phyloP scores from a whole-genome alignment of 2,113 vertebrate species.

The Argyrosomus japonicus region DNA sequence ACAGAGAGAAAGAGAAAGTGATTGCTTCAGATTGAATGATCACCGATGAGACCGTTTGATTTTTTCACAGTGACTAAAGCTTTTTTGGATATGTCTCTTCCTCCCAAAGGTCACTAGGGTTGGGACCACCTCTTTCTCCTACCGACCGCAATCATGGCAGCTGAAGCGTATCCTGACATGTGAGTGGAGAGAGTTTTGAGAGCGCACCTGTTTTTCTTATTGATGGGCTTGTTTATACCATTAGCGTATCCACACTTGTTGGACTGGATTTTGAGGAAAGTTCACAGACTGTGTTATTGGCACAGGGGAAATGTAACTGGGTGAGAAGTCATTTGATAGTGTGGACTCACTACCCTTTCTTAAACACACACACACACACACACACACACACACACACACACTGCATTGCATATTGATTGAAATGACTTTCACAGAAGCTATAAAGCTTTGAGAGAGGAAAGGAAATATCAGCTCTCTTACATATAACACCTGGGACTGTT shows the following conservation, averaged over 20 bases:
- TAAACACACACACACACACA: constrained; percentile 32
- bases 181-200: constrained; percentile 34
- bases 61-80: constrained; percentile 38
- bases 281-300: constrained; percentile 66
- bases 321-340: constrained; percentile 65
- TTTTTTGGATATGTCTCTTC: constrained; percentile 53
- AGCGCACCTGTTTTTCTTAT: constrained; percentile 72
- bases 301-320: constrained; percentile 56
- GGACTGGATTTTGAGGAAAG: constrained; percentile 47
- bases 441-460: constrained; percentile 46
- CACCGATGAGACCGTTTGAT: constrained; percentile 12
- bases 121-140: constrained; percentile 35
- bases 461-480: constrained; percentile 18
- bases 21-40: constrained; percentile 43
- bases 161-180: constrained; percentile 50
- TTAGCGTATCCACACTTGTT: constrained; percentile 64
- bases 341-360: constrained; percentile 47
- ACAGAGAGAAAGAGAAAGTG: neutral
- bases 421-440: constrained; percentile 67
- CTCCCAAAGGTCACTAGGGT: constrained; percentile 36
- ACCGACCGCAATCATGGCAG: constrained; percentile 34
- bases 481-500: constrained; percentile 61
- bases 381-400: constrained; percentile 33
- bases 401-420: constrained; percentile 48
- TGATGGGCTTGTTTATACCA: constrained; percentile 58